These are phyloP conservation scores for Germaria angustata DNA, from an alignment of 2,888 invertebrate genomes.

Conservation along the genomic window DNA sequence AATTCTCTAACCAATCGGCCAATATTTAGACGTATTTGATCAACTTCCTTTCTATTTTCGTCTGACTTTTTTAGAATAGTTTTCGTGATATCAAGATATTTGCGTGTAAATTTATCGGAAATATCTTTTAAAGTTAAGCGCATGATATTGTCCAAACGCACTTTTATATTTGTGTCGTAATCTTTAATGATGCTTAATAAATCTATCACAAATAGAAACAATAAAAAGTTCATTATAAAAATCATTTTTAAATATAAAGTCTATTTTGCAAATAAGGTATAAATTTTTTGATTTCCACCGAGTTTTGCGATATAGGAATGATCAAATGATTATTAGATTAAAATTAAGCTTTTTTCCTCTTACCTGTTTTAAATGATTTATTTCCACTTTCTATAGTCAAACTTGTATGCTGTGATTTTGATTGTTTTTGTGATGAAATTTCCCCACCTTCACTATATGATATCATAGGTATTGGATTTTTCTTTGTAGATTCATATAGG, in stretches of 20 bases:
- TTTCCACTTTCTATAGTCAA: neutral
- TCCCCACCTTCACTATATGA: neutral
- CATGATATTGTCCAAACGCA: neutral
- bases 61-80: slow-evolving; percentile 35
- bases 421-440: neutral
- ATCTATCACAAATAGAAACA: slow-evolving; percentile 32
- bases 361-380: too few species aligned
- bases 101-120: slow-evolving; percentile 11
- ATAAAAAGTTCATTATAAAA: neutral
- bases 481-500: neutral
- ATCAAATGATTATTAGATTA: too few species aligned
- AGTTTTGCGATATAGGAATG: too few species aligned
- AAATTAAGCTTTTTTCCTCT: too few species aligned
- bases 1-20: slow-evolving; percentile 56
- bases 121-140: neutral
- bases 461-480: neutral
- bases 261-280: too few species aligned
- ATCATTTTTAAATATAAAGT: too few species aligned
- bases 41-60: slow-evolving; percentile 38
- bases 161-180: slow-evolving; percentile 40
- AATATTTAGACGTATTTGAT: slow-evolving; percentile 41
- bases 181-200: slow-evolving; percentile 37
- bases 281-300: too few species aligned
- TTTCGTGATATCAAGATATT: slow-evolving; percentile 49
- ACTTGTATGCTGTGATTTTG: neutral